Evolutionary conservation across 2,797 vertebrate species (phyloP).

Genomic region (Sebastes nivosus): DNA sequence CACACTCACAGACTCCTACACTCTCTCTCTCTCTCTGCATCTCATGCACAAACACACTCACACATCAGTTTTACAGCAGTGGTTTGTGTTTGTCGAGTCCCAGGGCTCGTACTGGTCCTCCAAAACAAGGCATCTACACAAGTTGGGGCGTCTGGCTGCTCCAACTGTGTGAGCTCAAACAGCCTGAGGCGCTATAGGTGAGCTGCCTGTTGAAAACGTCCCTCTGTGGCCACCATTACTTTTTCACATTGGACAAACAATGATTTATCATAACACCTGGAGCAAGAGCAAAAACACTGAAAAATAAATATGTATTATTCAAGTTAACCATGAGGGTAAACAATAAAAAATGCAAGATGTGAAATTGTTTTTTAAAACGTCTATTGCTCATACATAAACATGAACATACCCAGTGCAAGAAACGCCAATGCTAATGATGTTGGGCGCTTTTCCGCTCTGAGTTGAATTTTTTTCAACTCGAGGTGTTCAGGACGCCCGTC

Average conservation of each 20-base stretch:
- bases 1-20: constrained; percentile 56
- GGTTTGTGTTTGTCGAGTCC: constrained; percentile 42
- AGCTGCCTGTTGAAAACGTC: constrained; percentile 14
- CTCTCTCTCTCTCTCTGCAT: not conserved
- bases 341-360: not conserved
- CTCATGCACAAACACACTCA: not conserved
- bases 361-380: not conserved
- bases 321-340: not conserved
- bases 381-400: not conserved
- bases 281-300: not conserved
- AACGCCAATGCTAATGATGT: too few relatives aligned
- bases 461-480: too few relatives aligned
- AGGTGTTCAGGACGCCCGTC: too few relatives aligned
- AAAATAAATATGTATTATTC: not conserved
- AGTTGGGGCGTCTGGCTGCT: constrained; percentile 12
- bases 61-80: constrained; percentile 21
- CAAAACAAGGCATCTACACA: constrained; percentile 38
- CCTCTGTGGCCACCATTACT: constrained; percentile 23
- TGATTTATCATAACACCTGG: constrained; percentile 30
- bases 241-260: constrained; percentile 29
- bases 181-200: constrained; percentile 37
- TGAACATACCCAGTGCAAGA: too few relatives aligned
- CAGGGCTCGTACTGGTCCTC: constrained; percentile 32
- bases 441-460: too few relatives aligned
- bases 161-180: constrained; percentile 24